Base-by-base conservation (phyloP, 2,888 invertebrate species). In the Carpatolechia fugitivella region DNA sequence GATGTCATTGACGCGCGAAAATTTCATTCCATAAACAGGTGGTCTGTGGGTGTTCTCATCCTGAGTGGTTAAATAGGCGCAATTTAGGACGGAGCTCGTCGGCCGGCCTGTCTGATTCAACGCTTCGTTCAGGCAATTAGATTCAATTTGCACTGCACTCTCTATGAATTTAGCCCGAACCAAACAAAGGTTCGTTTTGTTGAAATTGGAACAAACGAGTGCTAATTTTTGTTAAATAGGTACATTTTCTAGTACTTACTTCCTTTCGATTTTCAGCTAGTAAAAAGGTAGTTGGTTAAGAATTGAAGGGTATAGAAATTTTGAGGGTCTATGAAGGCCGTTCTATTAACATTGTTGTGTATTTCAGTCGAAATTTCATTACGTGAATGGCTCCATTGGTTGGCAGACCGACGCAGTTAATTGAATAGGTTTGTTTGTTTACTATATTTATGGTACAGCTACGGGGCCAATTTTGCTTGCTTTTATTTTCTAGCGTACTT, bases 91-190 rank as follows among this genome's bases (percentile, higher is more conserved):
- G 78, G 70, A 69, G 74, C 72, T 66, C n/a, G n/a, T n/a, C n/a
- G n/a, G n/a, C 67, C 69, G 71, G 74, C 64, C 78, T 75, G 85
- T 75, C 87, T 86, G 85, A 87, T 87, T 88, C 89, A 85, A 85
- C 88, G 85, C 88, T 87, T 87, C 81, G 81, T 87, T 87, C 84
- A 74, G 80, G 85, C 89, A 89, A 89, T 89, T 88, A 89, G 87
- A 82, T 81, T 82, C 86, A 87, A 89, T 89, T 89, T 86, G 82
- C 76, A 78, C 74, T 66, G 72, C 70, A 72, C 74, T 71, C 76
- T 66, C 80, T 81, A 82, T 80, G 80, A 79, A 80, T 78, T 81
- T 82, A 76, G 73, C 66, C 62, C 68, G 71, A 72, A 69, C 68
- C 70, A 77, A 80, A 85, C 85, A 82, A 82, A 81, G 80, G 76